These are phyloP conservation scores for Lampris incognitus DNA, from an alignment of 2,113 vertebrate species.

Conservation along the genomic window DNA sequence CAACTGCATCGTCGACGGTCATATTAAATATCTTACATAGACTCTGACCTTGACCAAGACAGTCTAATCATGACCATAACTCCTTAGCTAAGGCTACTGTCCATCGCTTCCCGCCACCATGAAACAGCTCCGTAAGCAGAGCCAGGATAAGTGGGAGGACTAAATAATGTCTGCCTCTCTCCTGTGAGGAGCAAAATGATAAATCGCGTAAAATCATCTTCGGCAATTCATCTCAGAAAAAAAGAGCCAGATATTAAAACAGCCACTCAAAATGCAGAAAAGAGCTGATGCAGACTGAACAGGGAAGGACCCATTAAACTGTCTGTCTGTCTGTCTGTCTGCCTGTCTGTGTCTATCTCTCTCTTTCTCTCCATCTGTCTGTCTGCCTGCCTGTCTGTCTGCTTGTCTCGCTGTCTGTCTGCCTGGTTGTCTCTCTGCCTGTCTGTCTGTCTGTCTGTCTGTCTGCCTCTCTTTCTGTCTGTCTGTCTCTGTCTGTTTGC, in stretches of 20 bases:
- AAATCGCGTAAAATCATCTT: constrained; percentile 75
- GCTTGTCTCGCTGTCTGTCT: no score
- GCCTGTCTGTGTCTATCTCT: constrained; percentile 35
- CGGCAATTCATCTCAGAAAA: constrained; percentile 66
- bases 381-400: no score
- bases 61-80: constrained; percentile 9
- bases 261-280: constrained; percentile 53
- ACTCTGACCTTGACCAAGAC: constrained; percentile 9
- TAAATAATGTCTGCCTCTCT: constrained; percentile 55
- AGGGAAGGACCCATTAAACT: constrained; percentile 59
- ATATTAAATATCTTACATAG: constrained; percentile 7
- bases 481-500: no score
- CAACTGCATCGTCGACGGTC: constrained; percentile 37
- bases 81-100: constrained; percentile 33
- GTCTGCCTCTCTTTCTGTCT: no score
- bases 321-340: constrained; percentile 33
- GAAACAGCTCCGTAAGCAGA: constrained; percentile 73
- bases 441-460: no score
- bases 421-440: no score
- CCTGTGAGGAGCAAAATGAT: constrained; percentile 69
- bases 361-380: no score
- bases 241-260: constrained; percentile 61
- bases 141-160: constrained; percentile 69
- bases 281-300: constrained; percentile 66
- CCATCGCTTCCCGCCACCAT: constrained; percentile 42